phyloP scores from a whole-genome alignment of 2,113 vertebrate species.

The Cyanocitta stelleri region DNA sequence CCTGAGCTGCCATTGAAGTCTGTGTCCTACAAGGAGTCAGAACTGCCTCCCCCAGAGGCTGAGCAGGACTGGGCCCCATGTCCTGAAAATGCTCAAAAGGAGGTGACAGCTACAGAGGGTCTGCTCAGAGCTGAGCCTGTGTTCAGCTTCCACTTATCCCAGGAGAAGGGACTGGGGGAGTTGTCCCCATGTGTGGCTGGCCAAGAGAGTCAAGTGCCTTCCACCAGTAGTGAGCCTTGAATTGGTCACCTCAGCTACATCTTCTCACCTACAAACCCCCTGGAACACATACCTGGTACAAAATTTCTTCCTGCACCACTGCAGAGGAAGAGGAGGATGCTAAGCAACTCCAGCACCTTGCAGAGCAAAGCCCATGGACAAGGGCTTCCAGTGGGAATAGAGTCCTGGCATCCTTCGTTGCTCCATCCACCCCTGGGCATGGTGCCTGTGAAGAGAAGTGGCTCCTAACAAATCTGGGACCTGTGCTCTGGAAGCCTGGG shows the following conservation, averaged over 20 bases:
- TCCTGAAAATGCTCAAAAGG: not conserved
- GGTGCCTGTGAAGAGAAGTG: not conserved
- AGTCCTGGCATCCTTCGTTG: not conserved
- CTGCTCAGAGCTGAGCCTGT: rapidly evolving
- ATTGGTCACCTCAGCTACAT: not conserved
- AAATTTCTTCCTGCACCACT: not conserved
- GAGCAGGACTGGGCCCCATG: not conserved
- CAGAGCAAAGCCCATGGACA: not conserved
- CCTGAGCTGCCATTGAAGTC: not conserved
- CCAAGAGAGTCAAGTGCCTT: not conserved
- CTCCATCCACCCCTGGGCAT: not conserved
- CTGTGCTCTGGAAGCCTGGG: not conserved
- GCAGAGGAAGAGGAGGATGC: not conserved
- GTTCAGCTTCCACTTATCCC: not conserved
- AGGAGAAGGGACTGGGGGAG: not conserved
- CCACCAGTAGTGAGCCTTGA: not conserved
- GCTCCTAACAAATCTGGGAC: not conserved
- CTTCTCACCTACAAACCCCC: not conserved
- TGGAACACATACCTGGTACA: not conserved
- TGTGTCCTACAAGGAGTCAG: not conserved
- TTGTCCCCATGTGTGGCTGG: not conserved
- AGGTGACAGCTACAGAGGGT: not conserved
- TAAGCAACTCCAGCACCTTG: not conserved
- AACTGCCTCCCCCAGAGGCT: not conserved
- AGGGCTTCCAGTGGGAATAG: not conserved